Percentiles rank a stretch among this genome's conserved stretches.
phyloP scores from a whole-genome alignment of 2,113 vertebrate species.

The Podarcis muralis region DNA sequence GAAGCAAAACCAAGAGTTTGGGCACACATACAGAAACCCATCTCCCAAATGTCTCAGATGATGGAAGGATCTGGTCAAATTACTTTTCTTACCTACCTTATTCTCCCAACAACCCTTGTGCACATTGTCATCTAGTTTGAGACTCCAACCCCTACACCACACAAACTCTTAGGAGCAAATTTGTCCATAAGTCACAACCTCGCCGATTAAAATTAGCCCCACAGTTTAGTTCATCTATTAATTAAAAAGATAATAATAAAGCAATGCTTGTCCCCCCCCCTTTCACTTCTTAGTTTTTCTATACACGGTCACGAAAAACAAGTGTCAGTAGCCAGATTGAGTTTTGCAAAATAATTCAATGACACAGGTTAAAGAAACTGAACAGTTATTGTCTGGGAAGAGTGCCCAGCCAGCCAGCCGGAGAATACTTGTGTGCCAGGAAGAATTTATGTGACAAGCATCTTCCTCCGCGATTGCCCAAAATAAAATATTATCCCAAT shows the following conservation, averaged over 20 bases:
- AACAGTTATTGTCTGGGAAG: background rate
- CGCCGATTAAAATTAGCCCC: background rate
- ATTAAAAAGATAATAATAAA: no score
- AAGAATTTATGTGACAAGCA: slow-evolving; percentile 1
- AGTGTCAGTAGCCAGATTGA: background rate
- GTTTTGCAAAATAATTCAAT: background rate
- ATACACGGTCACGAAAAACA: background rate
- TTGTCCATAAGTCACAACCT: background rate
- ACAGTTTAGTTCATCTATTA: background rate
- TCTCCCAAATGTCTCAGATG: background rate
- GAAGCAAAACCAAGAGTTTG: background rate
- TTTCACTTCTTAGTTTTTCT: background rate
- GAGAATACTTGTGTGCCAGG: background rate
- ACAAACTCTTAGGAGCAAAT: background rate
- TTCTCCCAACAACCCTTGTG: no score
- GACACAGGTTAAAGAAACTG: background rate
- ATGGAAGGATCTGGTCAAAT: background rate
- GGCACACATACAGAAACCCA: no score
- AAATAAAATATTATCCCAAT: background rate
- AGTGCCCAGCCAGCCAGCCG: background rate
- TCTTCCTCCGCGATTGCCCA: background rate
- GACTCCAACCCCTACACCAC: background rate
- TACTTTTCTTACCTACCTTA: background rate
- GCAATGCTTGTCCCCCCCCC: background rate
- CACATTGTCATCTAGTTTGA: background rate